Evolutionary conservation across 2,113 vertebrate genomes (phyloP).

Genomic region (Porphyrio hochstetteri): DNA sequence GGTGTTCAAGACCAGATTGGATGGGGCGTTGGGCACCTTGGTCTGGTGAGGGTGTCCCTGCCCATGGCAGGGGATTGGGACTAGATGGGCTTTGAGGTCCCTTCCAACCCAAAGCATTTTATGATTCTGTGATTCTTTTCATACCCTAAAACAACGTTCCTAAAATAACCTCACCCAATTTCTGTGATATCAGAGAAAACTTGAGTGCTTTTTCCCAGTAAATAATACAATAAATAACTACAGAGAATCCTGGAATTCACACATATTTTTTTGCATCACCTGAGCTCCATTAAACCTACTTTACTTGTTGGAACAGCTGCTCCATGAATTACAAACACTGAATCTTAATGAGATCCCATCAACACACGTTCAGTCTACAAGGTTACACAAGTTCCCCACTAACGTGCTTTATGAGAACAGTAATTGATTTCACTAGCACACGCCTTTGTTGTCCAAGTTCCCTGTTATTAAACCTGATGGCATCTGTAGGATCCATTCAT

Average conservation of each 20-base stretch:
- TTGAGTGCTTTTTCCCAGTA: neutral
- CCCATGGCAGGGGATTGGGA: no score
- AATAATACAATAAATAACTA: neutral
- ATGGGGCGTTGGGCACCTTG: no score
- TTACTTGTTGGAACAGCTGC: neutral
- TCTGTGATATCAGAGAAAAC: neutral
- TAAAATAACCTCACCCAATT: neutral
- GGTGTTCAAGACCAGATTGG: no score
- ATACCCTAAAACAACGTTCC: neutral
- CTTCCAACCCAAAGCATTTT: no score
- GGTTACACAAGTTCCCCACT: neutral
- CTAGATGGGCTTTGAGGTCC: no score
- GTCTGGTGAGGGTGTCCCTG: no score
- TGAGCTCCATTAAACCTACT: neutral
- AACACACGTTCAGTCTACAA: neutral
- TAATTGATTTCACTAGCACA: conserved; percentile 32
- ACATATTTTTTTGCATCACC: neutral
- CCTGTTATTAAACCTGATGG: conserved; percentile 25
- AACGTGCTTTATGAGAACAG: neutral
- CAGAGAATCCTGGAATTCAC: neutral
- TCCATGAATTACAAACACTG: neutral
- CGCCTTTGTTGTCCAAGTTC: conserved; percentile 4
- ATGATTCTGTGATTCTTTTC: neutral
- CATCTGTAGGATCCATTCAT: conserved; percentile 28
- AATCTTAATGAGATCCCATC: conserved; percentile 14